phyloP scores from a whole-genome alignment of 2,797 vertebrate species.

The Fundulus diaphanus region DNA sequence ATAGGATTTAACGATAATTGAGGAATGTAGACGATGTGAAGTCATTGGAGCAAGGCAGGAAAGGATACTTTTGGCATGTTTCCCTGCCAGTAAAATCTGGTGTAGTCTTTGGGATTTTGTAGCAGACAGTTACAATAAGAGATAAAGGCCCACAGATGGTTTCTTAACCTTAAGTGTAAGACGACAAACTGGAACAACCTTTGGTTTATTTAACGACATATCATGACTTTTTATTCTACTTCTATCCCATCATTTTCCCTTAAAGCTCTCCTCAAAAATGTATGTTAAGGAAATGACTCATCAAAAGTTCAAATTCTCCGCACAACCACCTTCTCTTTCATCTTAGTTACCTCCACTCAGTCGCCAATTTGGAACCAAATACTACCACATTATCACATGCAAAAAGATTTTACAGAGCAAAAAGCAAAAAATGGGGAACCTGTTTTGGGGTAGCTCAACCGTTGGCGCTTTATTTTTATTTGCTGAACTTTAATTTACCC shows the following conservation, averaged over 20 bases:
- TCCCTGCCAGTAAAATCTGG: neutral
- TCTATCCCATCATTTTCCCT: neutral
- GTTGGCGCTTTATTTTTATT: no score
- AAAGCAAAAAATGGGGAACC: neutral
- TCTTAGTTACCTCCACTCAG: neutral
- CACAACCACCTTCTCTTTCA: neutral
- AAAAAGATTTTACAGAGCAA: no score
- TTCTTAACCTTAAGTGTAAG: neutral
- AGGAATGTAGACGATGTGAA: neutral
- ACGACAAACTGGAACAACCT: neutral
- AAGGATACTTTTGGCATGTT: neutral
- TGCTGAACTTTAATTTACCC: neutral
- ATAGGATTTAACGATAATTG: slow-evolving; percentile 4
- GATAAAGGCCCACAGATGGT: neutral
- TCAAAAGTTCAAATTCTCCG: neutral
- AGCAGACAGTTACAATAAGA: neutral
- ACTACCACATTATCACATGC: neutral
- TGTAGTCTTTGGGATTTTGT: neutral
- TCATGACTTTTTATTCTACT: neutral
- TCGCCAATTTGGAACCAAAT: neutral
- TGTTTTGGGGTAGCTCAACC: neutral
- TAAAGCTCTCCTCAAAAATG: neutral
- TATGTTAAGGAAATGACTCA: neutral
- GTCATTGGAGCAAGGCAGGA: neutral
- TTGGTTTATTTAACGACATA: no score